phyloP scores from a whole-genome alignment of 2,797 vertebrate genomes.

The Apogon talboti region DNA sequence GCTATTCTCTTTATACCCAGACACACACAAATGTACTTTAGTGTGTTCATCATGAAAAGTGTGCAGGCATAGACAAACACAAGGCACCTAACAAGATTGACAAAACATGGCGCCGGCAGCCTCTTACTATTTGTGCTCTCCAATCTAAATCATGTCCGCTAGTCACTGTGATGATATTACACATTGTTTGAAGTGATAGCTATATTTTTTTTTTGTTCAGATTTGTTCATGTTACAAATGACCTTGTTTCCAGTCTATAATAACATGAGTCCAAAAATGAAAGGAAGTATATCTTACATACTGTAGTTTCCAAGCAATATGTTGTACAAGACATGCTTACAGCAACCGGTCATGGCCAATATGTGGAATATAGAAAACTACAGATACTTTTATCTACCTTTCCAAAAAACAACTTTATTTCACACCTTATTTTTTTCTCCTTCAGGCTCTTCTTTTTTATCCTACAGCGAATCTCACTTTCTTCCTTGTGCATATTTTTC shows the following conservation, averaged over 20 bases:
- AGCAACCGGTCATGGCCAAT: slow-evolving; percentile 4
- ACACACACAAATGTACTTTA: background rate
- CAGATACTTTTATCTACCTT: background rate
- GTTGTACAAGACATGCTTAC: background rate
- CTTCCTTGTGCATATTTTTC: slow-evolving; percentile 46
- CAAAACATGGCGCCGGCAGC: slow-evolving; percentile 7
- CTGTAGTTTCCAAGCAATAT: slow-evolving; percentile 2
- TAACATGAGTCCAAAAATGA: no score
- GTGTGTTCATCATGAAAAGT: slow-evolving; percentile 9
- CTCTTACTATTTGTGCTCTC: slow-evolving; percentile 14
- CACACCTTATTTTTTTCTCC: slow-evolving; percentile 19
- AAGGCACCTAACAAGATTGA: slow-evolving; percentile 17
- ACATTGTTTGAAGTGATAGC: background rate
- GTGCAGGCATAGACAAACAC: slow-evolving; percentile 39
- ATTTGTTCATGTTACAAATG: no score
- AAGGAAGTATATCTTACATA: no score
- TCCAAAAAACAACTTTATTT: slow-evolving; percentile 6
- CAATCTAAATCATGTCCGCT: slow-evolving; percentile 4
- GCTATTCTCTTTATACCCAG: background rate
- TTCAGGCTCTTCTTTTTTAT: slow-evolving; percentile 46
- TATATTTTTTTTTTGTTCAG: background rate
- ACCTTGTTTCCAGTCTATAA: no score
- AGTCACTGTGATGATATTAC: slow-evolving; percentile 8
- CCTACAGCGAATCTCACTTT: slow-evolving; percentile 44
- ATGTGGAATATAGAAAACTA: background rate